Conservation (phyloP, 2,797 vertebrate species). For the Pristis pectinata region DNA sequence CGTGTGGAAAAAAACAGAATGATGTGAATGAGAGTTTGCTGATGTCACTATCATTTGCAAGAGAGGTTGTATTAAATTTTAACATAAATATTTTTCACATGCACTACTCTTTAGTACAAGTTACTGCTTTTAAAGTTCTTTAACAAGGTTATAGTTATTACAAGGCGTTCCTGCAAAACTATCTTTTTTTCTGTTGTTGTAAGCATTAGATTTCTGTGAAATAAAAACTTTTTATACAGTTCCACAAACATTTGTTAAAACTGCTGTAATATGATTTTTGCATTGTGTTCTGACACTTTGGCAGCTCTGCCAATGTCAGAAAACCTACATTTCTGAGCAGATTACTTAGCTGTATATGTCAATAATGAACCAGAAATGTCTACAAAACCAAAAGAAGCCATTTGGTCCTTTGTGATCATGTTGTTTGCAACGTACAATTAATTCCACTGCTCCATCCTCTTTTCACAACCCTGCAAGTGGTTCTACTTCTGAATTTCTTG, state of each 20-base stretch:
- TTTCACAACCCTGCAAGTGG: not conserved
- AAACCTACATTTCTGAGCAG: not conserved
- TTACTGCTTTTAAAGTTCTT: constrained; percentile 17
- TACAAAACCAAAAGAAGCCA: not conserved
- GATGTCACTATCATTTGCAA: not conserved
- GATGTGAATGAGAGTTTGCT: not conserved
- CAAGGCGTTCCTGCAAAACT: constrained; percentile 6
- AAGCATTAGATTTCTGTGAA: not conserved
- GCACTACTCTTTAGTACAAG: not conserved
- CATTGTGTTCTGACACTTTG: no score
- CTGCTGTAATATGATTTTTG: not conserved
- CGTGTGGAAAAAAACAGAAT: not conserved
- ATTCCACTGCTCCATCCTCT: not conserved
- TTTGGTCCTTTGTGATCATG: not conserved
- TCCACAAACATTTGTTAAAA: not conserved
- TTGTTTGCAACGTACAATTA: not conserved
- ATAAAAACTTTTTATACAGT: not conserved
- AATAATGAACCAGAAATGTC: not conserved
- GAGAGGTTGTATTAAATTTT: not conserved
- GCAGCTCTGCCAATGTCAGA: not conserved
- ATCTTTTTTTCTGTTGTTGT: not conserved
- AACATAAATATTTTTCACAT: constrained; percentile 18
- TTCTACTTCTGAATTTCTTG: not conserved
- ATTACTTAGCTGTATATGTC: not conserved
- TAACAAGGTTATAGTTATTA: constrained; percentile 19